Evolutionary conservation across 2,113 vertebrate genomes (phyloP).

Genomic region (Mormoops blainvillei): DNA sequence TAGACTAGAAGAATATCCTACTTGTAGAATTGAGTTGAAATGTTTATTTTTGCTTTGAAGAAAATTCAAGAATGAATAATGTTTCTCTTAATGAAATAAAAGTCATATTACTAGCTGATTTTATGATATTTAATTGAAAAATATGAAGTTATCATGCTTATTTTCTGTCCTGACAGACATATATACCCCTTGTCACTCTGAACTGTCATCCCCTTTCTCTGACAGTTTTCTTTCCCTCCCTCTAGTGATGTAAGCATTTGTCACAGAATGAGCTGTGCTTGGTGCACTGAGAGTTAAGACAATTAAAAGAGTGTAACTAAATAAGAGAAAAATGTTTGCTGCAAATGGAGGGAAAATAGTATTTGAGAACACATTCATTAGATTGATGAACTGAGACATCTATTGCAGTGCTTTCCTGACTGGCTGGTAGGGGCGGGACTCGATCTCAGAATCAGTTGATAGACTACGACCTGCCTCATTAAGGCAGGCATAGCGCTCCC

Average conservation of each 20-base stretch:
- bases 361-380: constrained; percentile 69
- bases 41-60: constrained; percentile 36
- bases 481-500: background rate
- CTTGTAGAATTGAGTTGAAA: constrained; percentile 48
- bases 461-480: constrained; percentile 35
- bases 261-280: background rate
- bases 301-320: constrained; percentile 50
- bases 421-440: background rate
- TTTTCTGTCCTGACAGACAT: background rate
- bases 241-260: background rate
- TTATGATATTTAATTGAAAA: constrained; percentile 41
- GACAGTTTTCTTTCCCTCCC: background rate
- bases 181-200: background rate
- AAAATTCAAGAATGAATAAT: constrained; percentile 2
- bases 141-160: background rate
- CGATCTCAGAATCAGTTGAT: background rate
- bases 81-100: constrained; percentile 47
- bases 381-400: constrained; percentile 41
- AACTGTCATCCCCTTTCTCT: background rate
- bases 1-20: background rate
- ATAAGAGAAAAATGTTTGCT: constrained; percentile 59
- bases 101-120: background rate
- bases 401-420: background rate
- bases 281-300: constrained; percentile 41
- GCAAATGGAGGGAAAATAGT: constrained; percentile 50